A percentile compares a stretch with the other conserved stretches of the same genome.
These are phyloP conservation scores for Stercorarius parasiticus DNA, from an alignment of 2,113 vertebrate species.

Conservation along the genomic window DNA sequence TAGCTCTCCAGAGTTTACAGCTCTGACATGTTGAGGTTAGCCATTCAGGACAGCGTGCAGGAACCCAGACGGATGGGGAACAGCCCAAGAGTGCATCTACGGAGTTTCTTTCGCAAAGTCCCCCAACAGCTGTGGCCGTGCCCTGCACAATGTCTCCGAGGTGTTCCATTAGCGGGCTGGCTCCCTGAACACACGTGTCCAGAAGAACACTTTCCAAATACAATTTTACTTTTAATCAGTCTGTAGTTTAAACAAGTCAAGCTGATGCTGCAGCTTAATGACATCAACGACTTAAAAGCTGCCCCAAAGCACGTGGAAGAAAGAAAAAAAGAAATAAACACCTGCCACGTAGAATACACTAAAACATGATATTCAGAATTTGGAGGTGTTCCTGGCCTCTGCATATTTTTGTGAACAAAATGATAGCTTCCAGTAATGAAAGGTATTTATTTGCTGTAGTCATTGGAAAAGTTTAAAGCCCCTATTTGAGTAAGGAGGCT, in stretches of 20 bases:
- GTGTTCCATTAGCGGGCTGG: constrained; percentile 44
- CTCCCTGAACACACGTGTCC: background rate
- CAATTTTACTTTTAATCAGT: constrained; percentile 19
- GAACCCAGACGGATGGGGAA: background rate
- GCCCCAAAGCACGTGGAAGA: background rate
- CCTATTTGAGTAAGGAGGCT: background rate
- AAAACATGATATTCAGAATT: constrained; percentile 9
- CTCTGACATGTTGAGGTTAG: constrained; percentile 14
- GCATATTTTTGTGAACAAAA: background rate
- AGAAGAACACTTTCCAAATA: constrained; percentile 19
- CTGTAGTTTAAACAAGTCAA: constrained; percentile 19
- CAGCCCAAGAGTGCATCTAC: background rate
- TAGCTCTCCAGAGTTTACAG: constrained; percentile 54
- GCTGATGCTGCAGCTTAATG: background rate
- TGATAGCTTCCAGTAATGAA: background rate
- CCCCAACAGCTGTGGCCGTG: background rate
- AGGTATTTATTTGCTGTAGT: background rate
- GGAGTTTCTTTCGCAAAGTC: background rate
- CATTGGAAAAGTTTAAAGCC: background rate
- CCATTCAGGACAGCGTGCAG: background rate
- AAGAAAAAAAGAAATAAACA: background rate
- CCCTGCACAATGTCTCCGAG: constrained; percentile 45
- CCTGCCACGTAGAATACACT: background rate
- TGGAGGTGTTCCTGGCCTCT: background rate
- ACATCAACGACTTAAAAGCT: constrained; percentile 15